Evolutionary conservation across 2,113 vertebrate genomes (phyloP).

Genomic region (Anseranas semipalmata): DNA sequence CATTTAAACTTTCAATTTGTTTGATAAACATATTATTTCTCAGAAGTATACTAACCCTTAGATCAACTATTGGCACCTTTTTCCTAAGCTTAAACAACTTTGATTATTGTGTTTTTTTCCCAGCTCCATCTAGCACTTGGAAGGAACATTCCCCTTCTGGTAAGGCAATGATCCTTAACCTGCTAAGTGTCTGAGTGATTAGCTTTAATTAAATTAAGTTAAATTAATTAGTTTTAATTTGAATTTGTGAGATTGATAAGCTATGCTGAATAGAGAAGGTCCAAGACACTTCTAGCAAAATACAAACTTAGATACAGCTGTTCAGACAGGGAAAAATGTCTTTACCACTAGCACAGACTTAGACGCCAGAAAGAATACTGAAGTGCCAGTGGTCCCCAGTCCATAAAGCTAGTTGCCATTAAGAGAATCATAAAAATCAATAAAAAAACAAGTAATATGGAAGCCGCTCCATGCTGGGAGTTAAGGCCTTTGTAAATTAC

Average conservation of each 20-base stretch:
- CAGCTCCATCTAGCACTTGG: neutral
- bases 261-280: neutral
- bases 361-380: neutral
- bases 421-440: neutral
- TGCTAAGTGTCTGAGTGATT: neutral
- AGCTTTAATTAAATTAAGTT: neutral
- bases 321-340: neutral
- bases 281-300: neutral
- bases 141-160: neutral
- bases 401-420: neutral
- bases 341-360: neutral
- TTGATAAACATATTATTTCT: neutral
- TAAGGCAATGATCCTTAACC: neutral
- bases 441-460: neutral
- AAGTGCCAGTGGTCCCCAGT: neutral
- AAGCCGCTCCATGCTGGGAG: neutral
- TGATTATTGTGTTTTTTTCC: neutral
- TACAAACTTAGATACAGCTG: neutral
- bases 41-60: neutral
- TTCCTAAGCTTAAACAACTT: neutral
- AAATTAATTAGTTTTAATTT: neutral
- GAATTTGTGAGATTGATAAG: neutral
- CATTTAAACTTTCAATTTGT: neutral
- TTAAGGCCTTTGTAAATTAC: neutral
- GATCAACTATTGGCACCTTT: neutral